A percentile compares a stretch with the other conserved stretches of the same genome.
Evolutionary conservation across 2,113 vertebrate genomes (phyloP).

Genomic region (Brienomyrus longianalis): DNA sequence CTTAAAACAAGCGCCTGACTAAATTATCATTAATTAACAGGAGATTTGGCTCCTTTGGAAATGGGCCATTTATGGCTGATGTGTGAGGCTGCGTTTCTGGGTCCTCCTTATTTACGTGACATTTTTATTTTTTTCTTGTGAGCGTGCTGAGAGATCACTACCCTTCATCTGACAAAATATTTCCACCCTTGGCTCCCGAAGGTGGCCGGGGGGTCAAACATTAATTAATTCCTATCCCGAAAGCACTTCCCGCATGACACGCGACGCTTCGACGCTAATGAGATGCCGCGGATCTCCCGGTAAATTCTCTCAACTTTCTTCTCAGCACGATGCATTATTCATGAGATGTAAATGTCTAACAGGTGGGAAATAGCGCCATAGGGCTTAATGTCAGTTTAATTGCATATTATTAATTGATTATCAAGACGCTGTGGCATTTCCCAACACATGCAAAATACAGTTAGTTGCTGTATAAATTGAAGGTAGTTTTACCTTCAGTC

Average conservation of each 20-base stretch:
- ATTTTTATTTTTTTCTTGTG: background rate
- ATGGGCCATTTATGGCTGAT: background rate
- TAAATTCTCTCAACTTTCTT: constrained; percentile 2
- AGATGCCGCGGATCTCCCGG: background rate
- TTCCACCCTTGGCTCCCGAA: background rate
- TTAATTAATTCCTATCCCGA: background rate
- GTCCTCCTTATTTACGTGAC: background rate
- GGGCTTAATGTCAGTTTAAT: constrained; percentile 14
- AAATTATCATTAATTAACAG: constrained; percentile 3
- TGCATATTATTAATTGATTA: constrained; percentile 8
- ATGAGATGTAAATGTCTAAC: constrained; percentile 17
- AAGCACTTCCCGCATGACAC: background rate
- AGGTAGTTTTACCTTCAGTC: background rate
- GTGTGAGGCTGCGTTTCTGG: background rate
- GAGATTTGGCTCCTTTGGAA: background rate
- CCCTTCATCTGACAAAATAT: constrained; percentile 1
- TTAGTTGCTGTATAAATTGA: background rate
- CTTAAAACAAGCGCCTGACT: background rate
- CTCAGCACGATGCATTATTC: background rate
- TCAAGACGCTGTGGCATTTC: background rate
- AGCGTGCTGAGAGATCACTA: background rate
- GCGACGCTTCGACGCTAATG: background rate
- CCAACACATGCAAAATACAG: background rate
- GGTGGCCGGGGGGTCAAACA: background rate
- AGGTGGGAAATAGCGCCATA: constrained; percentile 11